Conservation (phyloP, 2,888 invertebrate species). For the Athalia rosae region DNA sequence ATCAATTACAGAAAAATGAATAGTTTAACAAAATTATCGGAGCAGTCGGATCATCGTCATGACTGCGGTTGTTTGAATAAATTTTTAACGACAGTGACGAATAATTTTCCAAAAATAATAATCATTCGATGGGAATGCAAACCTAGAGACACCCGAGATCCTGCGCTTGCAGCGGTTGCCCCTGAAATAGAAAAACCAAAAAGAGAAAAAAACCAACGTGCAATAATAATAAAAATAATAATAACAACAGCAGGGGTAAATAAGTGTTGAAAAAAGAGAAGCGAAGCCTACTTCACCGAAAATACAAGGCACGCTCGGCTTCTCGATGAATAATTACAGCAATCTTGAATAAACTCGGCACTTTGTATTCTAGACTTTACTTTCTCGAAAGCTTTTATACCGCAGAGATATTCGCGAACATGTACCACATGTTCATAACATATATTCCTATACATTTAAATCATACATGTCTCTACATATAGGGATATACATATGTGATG, state of each 20-base stretch:
- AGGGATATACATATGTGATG: background rate
- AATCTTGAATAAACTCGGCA: constrained; percentile 42
- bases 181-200: no score
- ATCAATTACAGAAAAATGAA: no score
- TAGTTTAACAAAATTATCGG: no score
- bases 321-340: constrained; percentile 41
- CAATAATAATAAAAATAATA: background rate
- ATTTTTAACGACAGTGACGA: no score
- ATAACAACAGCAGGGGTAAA: background rate
- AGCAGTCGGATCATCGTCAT: no score
- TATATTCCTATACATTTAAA: no score
- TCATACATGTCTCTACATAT: constrained; percentile 1
- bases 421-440: background rate
- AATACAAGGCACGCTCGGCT: background rate
- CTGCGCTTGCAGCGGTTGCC: no score
- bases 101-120: no score
- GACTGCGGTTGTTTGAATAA: no score
- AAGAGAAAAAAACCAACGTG: no score
- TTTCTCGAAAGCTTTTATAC: constrained; percentile 27
- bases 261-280: background rate
- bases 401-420: background rate
- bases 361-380: constrained; percentile 35
- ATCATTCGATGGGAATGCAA: no score
- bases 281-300: background rate
- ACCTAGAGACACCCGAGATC: no score